Percentiles rank a stretch among this genome's conserved stretches.
Conservation (phyloP, 2,113 vertebrate genomes). For the Beaufortia kweichowensis region DNA sequence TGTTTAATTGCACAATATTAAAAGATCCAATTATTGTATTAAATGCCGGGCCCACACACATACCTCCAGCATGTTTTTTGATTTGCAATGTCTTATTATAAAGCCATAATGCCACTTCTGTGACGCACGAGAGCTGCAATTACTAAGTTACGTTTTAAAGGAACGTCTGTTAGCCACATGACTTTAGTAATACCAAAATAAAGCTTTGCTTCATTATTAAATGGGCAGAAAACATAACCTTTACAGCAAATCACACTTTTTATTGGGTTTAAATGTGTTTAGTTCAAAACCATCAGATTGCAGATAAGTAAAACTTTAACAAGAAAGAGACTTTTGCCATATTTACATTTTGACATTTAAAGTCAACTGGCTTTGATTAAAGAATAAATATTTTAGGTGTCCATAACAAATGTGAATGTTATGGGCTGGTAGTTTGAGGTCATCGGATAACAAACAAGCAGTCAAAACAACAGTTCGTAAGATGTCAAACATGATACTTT, state of each 20-base stretch:
- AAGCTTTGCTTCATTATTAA: not conserved
- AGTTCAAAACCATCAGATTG: too few relatives aligned
- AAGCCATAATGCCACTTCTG: not conserved
- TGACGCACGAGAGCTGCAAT: constrained; percentile 9
- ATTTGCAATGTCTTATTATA: constrained; percentile 63
- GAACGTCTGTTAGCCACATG: not conserved
- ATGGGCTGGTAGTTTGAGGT: not conserved
- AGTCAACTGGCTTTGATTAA: not conserved
- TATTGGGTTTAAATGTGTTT: too few relatives aligned
- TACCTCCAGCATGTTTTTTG: constrained; percentile 78
- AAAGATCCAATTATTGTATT: constrained; percentile 60
- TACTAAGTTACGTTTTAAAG: constrained; percentile 2
- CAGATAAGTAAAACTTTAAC: not conserved
- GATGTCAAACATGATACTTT: not conserved
- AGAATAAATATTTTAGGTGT: too few relatives aligned
- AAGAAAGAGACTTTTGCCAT: not conserved
- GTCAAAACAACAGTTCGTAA: not conserved
- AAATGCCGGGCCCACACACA: constrained; percentile 74
- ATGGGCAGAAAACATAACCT: not conserved
- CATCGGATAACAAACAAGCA: not conserved
- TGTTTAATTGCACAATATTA: constrained; percentile 73
- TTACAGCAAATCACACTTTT: too few relatives aligned
- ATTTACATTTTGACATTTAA: constrained; percentile 7
- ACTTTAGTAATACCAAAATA: not conserved
- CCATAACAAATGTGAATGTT: too few relatives aligned